These are phyloP conservation scores for Phataginus tricuspis DNA, from an alignment of 2,797 vertebrate genomes.

Conservation along the genomic window DNA sequence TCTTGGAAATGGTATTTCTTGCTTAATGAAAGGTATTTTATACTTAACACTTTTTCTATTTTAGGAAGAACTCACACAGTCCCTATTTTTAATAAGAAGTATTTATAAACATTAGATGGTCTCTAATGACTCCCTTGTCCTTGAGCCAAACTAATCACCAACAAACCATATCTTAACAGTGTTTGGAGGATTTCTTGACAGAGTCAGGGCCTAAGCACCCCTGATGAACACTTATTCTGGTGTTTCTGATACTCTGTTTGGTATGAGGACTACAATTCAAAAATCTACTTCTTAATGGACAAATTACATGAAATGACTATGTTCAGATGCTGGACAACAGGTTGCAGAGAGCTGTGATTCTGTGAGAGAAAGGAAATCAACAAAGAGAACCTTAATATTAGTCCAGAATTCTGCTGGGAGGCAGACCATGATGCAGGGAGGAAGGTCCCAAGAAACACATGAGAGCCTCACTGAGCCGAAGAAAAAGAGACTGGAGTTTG, in stretches of 20 bases:
- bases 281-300: neutral
- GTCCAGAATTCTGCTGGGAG: neutral
- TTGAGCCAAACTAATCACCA: neutral
- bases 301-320: neutral
- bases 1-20: constrained; percentile 3
- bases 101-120: neutral
- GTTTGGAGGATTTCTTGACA: neutral
- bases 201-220: neutral
- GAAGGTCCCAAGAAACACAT: neutral
- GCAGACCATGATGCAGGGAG: neutral
- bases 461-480: neutral
- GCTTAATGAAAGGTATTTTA: neutral
- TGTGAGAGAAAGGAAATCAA: neutral
- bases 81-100: neutral
- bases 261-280: neutral
- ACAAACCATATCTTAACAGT: neutral
- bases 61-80: constrained; percentile 7
- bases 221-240: neutral
- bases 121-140: neutral
- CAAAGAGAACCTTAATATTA: neutral
- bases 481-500: neutral
- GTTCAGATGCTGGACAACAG: neutral
- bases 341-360: neutral
- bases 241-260: neutral
- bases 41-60: neutral